Evolutionary conservation across 2,113 vertebrate genomes (phyloP).

Genomic region (Equus przewalskii): DNA sequence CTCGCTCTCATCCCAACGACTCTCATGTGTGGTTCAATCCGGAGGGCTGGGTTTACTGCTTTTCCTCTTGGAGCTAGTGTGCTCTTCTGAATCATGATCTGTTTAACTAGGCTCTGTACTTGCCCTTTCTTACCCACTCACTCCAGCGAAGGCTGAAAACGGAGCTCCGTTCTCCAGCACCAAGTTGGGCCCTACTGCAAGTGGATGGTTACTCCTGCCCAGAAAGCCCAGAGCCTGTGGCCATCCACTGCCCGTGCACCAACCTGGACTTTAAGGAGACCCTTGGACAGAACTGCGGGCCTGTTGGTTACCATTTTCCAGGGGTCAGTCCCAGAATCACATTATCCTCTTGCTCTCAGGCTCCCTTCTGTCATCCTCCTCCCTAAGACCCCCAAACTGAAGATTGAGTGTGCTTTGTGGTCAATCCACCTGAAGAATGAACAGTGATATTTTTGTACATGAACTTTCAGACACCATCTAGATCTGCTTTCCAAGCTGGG

Average conservation of each 20-base stretch:
- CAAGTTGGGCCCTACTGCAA: rapidly evolving
- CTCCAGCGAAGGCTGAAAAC: neutral
- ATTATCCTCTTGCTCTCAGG: neutral
- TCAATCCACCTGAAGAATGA: neutral
- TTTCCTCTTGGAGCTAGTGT: neutral
- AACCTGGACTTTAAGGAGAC: neutral
- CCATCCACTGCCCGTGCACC: rapidly evolving
- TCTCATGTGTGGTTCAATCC: rapidly evolving
- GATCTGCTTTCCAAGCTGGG: neutral
- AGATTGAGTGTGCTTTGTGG: neutral
- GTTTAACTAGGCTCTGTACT: neutral
- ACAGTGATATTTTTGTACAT: neutral
- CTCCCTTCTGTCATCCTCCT: neutral
- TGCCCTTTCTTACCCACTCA: neutral
- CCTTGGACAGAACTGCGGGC: neutral
- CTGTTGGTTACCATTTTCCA: neutral
- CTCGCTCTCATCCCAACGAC: neutral
- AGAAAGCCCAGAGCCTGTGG: neutral
- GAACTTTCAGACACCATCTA: neutral
- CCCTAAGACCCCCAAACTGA: neutral
- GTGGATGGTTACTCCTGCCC: neutral
- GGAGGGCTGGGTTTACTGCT: neutral
- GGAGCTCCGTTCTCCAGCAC: neutral
- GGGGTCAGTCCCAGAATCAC: neutral
- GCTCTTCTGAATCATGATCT: neutral